Base-by-base conservation (phyloP, 2,888 invertebrate species). In the Nephrocerus scutellatus region DNA sequence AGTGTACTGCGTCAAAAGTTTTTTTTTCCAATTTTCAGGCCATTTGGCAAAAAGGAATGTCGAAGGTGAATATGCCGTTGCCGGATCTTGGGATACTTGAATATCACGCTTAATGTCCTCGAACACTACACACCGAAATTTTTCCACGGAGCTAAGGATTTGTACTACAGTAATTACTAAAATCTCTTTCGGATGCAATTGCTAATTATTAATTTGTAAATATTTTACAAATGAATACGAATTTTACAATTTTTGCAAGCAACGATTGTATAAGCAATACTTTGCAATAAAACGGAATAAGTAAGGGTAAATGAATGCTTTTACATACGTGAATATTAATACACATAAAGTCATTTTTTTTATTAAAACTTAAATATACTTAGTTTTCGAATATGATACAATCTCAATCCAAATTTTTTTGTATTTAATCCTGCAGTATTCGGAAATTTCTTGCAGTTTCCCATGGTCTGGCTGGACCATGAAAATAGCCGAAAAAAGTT, bases 21-120 rank as follows among this genome's bases (percentile, higher is more conserved):
- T 25, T 12, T 24, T 13, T 14, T 33, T 33, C 4, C 19, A n/a
- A 6, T 20, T 31, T 3, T 20, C 5, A n/a, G n/a, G n/a, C n/a
- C 82, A 86, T 62, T 74, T 79, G 37, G 88, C 89, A 1, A 89
- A 88, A 65, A 70, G 76, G 31, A 83, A 85, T 30, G 87, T 89
- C 2, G 88, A 88, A 57, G 75, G 80, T 51, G 80, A 87, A 56
- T 89, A 84, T 59, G 81, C 88, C 0, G 88, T 89, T 0, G 86
- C 89, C 2, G 89, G 90, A 3, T 82, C 88, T 2, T 74, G 89
- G 26, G 89, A 90, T 85, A 89, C 52, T 75, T 88, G 60, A 88
- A 89, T 67, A 75, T 80, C 4, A 89, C 88, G 0, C 70, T 90
- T 16, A 72, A 80, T 8, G 88, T 89, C 3, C 70, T 89, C 36